Base-by-base conservation (phyloP, 2,113 vertebrate species). In the Eurystomus gularis region DNA sequence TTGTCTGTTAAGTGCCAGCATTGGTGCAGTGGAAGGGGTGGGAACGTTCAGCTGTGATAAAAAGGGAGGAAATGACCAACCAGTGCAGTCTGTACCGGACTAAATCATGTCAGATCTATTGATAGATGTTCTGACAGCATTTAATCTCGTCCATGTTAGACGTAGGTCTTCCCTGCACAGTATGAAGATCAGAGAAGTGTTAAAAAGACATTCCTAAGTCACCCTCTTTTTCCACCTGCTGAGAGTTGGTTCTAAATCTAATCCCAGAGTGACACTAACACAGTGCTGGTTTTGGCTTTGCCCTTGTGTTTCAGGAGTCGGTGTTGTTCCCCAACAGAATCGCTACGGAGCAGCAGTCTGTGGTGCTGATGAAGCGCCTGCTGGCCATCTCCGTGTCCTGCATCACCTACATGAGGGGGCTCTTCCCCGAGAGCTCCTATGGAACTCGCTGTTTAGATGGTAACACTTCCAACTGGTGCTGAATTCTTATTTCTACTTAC, bases 371-470 rank as follows among this genome's bases (percentile, higher is more conserved):
- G 96, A 98, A 98, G 70, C 98, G 83, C 33, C 97, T 98, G 26
- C 94, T 98, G 91, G 98, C 97, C 31, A 88, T 96, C 91, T 98
- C 97, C 1, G 40, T 98, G 26, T 98, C 98, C 29, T 98, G 97
- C 26, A 96, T 98, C 44, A 98, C 98, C 4, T 98, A 98, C 83
- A 86, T 98, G 89, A 96, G 98, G 86, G 98, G 98, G 11, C 95
- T 98, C 17, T 98, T 98, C 92, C 98, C 98, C 2, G 98, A 98
- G 96, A 98, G 96, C 80, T 98, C 98, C 19, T 98, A 98, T 0
- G 97, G 97, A 94, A 98, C 97, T 33, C 97, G 96, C 57, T 94
- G 92, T 80, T 96, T 98, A 75, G 97, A 98, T 66, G 98, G 98
- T 98, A 98, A 98, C 54, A 1, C 33, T 52, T 58, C 19, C 62